Conservation (phyloP, 2,113 vertebrate genomes). For the Neolamprologus falcicula region DNA sequence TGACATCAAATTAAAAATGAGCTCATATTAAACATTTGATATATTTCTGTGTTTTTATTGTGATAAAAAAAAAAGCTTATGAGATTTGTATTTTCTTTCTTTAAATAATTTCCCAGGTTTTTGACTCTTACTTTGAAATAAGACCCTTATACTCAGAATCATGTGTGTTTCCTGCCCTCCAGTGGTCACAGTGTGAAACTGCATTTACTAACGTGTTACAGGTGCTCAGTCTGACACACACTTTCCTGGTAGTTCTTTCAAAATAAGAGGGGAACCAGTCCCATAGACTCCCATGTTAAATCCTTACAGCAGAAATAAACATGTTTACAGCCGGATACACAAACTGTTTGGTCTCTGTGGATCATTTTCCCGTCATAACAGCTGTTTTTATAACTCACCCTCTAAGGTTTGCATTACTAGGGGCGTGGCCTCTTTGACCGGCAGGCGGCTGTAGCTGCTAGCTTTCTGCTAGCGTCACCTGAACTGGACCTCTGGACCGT, state of each 20-base stretch:
- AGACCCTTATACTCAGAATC: neutral
- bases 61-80: rapidly evolving
- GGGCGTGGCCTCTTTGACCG: neutral
- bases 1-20: neutral
- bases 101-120: neutral
- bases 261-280: neutral
- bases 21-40: neutral
- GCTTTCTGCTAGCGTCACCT: neutral
- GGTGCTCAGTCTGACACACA: neutral
- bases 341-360: neutral
- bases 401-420: neutral
- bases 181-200: neutral
- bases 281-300: neutral
- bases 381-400: neutral
- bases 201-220: neutral
- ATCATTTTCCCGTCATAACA: neutral
- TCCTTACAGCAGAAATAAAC: neutral
- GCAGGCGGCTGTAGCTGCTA: neutral
- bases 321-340: neutral
- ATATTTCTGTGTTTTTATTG: neutral
- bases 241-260: neutral
- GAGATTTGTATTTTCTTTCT: neutral
- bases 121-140: neutral
- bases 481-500: neutral
- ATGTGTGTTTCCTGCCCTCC: neutral